Percentiles rank a stretch among this genome's conserved stretches.
Conservation (phyloP, 2,113 vertebrate genomes). For the Danio rerio region DNA sequence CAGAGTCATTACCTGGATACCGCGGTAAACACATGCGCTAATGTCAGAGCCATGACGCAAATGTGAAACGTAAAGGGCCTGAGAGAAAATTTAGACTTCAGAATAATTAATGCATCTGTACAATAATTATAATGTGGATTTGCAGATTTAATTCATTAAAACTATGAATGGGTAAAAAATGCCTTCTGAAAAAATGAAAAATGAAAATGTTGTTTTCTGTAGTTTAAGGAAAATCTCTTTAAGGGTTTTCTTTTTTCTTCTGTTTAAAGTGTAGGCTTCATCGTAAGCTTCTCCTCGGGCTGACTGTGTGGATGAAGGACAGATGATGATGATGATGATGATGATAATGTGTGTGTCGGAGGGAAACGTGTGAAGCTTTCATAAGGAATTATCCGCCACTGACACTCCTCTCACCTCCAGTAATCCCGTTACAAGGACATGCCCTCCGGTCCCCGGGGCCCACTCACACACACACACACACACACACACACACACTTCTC, state of each 20-base stretch:
- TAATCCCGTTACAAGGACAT: constrained; percentile 58
- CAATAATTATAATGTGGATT: no score
- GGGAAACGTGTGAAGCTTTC: constrained; percentile 41
- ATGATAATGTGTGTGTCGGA: constrained; percentile 1
- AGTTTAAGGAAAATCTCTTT: no score
- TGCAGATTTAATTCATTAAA: no score
- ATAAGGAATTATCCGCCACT: constrained; percentile 51
- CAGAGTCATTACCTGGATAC: not conserved
- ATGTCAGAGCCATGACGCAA: not conserved
- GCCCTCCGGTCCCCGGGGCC: constrained; percentile 42
- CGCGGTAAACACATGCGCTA: not conserved
- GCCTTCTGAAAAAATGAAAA: no score
- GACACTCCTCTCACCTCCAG: constrained; percentile 61
- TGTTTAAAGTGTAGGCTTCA: no score
- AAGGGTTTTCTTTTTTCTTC: no score
- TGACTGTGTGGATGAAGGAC: constrained; percentile 3
- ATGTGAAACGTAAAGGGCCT: not conserved
- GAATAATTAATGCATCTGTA: no score
- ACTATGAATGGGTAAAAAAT: no score
- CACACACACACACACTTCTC: constrained; percentile 19
- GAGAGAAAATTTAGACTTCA: not conserved
- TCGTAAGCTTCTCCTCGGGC: not conserved
- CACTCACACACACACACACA: constrained; percentile 4
- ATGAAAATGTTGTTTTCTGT: no score
- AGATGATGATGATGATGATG: not conserved